Base-by-base conservation (phyloP, 1,140 invertebrate species). In the Diprion similis region DNA sequence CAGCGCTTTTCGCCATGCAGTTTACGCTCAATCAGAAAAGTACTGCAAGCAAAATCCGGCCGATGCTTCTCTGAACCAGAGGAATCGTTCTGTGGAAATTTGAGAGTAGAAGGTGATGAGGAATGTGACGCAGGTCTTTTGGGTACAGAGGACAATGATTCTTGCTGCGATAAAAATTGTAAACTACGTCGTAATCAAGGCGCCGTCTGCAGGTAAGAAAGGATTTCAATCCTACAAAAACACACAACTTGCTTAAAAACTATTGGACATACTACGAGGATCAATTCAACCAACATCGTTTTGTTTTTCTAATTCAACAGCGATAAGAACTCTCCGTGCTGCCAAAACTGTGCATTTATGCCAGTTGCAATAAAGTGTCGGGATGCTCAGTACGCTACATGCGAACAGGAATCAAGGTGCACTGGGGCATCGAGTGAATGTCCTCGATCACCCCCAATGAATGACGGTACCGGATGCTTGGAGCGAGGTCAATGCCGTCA, bases 1-100 rank as follows among this genome's bases (percentile, higher is more conserved):
- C 83, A 98, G 96, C 92, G 94, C 84, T 99, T 99, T 87, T 98
- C 97, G 4, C 96, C 97, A 4, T 99, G 97, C 85, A 98, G 96
- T 82, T 90, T 97, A 69, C 90, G 96, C 46, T 97, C 96, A 0
- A 98, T 99, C 73, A 92, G 95, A 51, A 96, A 96, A 89, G 97
- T 99, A 18, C 86, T 99, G 66, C 92, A 96, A 85, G 95, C 96
- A 0, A 99, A 98, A 89, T 96, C 95, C 0, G 94, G 93, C 1
- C 90, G 93, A 68, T 99, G 97, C 84, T 99, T 99, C 83, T 96
- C 95, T 0, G 96, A 97, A 86, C 96, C 96, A 0, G 95, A 97
- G 86, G 96, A 97, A 89, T 96, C 95, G 46, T 98, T 98, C 86
- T 98, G 97, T 84, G 96, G 97, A 15, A 98, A 98, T 89, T 89